These are phyloP conservation scores for Poeciliopsis gracilis DNA, from an alignment of 2,797 vertebrate genomes.

Conservation along the genomic window DNA sequence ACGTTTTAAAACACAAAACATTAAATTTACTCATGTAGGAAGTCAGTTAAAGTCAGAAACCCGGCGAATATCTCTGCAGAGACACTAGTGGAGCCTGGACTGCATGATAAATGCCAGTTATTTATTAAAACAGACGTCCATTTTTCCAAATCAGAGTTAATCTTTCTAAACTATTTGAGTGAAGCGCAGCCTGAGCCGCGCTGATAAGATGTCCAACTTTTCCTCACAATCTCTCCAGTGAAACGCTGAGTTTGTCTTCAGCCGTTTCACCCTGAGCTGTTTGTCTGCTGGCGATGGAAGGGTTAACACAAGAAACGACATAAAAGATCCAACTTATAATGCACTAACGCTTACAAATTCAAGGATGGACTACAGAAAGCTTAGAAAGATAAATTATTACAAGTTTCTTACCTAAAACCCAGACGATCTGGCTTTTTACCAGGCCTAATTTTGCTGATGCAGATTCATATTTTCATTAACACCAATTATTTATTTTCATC, in stretches of 20 bases:
- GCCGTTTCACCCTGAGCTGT: not conserved
- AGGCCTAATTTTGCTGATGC: not conserved
- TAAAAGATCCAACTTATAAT: not conserved
- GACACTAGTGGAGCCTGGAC: not conserved
- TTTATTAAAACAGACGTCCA: not conserved
- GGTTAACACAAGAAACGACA: constrained; percentile 5
- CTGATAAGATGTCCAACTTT: not conserved
- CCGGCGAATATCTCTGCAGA: not conserved
- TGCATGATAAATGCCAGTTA: not conserved
- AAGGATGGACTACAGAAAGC: not conserved
- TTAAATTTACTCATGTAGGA: not conserved
- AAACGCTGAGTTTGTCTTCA: not conserved
- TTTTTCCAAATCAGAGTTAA: not conserved
- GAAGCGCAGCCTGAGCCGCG: not conserved
- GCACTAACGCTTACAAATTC: not conserved
- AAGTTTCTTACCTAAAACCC: not conserved
- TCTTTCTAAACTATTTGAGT: not conserved
- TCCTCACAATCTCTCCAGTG: not conserved
- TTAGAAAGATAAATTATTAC: not conserved
- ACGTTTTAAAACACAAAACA: not conserved
- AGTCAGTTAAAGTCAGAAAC: not conserved
- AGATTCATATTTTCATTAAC: not conserved
- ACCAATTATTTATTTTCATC: not conserved
- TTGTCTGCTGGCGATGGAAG: not conserved
- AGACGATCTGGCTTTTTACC: not conserved